Conservation (phyloP, 2,888 invertebrate genomes). For the Papilio demoleus region DNA sequence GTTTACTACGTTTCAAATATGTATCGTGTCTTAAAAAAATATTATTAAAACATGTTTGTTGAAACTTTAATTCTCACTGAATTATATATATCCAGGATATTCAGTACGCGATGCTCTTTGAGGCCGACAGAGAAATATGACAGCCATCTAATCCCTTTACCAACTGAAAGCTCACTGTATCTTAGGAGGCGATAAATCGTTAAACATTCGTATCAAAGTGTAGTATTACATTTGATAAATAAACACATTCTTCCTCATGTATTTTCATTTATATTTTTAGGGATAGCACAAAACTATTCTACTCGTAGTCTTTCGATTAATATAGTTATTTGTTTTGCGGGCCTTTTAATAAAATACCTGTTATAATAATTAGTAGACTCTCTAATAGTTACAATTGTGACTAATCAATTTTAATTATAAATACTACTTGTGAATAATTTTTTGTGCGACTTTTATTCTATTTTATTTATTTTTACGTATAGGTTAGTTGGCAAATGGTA, state of each 20-base stretch:
- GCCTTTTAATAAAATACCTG: too few relatives aligned
- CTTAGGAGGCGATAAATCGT: constrained; percentile 40
- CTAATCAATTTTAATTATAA: too few relatives aligned
- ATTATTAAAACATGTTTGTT: neutral
- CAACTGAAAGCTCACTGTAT: constrained; percentile 39
- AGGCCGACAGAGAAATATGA: constrained; percentile 40
- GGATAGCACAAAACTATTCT: too few relatives aligned
- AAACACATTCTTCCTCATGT: too few relatives aligned
- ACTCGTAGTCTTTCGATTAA: too few relatives aligned
- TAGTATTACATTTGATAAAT: too few relatives aligned
- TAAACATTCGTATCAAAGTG: constrained; percentile 37
- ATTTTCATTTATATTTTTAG: too few relatives aligned
- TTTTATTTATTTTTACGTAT: neutral
- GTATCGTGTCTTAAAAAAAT: neutral
- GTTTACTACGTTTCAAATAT: neutral
- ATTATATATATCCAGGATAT: constrained; percentile 12
- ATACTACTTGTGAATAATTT: too few relatives aligned
- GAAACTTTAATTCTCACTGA: constrained; percentile 12
- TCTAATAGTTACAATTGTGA: too few relatives aligned
- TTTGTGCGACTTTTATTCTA: neutral
- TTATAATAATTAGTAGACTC: too few relatives aligned
- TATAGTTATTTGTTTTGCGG: too few relatives aligned
- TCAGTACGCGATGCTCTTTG: constrained; percentile 28
- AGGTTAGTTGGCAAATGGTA: constrained; percentile 5
- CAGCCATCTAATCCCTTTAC: constrained; percentile 39